Evolutionary conservation across 2,888 invertebrate species (phyloP), one percentile per base, ranked within the genome.

Genomic region (Cyrtodaria siliqua): DNA sequence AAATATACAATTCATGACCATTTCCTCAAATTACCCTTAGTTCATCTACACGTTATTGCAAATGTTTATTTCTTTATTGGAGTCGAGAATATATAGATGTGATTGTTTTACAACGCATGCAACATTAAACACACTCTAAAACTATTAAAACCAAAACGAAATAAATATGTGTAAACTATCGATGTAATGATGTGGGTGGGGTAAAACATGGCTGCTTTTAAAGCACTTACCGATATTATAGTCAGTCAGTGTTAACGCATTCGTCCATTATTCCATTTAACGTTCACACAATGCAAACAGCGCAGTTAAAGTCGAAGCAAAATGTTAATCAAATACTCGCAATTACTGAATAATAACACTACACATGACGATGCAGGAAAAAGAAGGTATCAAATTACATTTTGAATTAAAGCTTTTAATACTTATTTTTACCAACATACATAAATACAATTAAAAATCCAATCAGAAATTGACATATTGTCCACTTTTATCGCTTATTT

Each of bases 201-300:
- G 52, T 52, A 24, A 20, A 26, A n/a, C 16, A 24, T 24, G 27
- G 24, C 24, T 26, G 24, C 2, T n/a, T 23, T 52, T 2, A 27
- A 24, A 23, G 27, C 24, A 52, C 52, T 52, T 52, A 52, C 52
- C 52, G 52, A 52, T 26, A 52, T 23, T 27, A 24, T 16, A 26
- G 52, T 52, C 23, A 52, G 24, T 52, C 52, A 52, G 27, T 1
- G 16, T 6, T 24, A 14, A 33, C 33, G 12, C 33, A 33, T 12
- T 12, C 33, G 33, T 33, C 33, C 52, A 8, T 9, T 8, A 52
- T 9, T 8, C 24, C 8, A 52, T 20, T 52, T 33, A 33, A 33
- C 33, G 33, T 8, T 12, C 33, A 33, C 33, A 33, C 33, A 33
- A 12, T 33, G 33, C 33, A 33, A 33, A 33, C 12, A 33, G 33